Base-by-base conservation (phyloP, 2,888 invertebrate genomes). In the Branchipolynoe longqiensis region DNA sequence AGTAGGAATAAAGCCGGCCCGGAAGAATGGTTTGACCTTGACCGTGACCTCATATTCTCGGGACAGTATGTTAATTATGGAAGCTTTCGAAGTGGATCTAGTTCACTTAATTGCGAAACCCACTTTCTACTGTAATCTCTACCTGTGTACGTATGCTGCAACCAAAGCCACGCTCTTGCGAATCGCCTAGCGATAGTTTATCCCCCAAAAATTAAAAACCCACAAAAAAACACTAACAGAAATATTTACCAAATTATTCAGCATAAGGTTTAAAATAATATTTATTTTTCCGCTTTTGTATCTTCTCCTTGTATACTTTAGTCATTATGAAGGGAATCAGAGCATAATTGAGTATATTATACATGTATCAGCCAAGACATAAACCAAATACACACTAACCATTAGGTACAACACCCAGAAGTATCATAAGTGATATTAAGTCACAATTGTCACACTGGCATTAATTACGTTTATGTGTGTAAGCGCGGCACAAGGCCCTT, bases 81-180 rank as follows among this genome's bases (percentile, higher is more conserved):
- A n/a, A n/a, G n/a, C n/a, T n/a, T n/a, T n/a, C n/a, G n/a, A n/a
- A n/a, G n/a, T n/a, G n/a, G n/a, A n/a, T n/a, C n/a, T n/a, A n/a
- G n/a, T n/a, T n/a, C n/a, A n/a, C n/a, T n/a, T n/a, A n/a, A n/a
- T n/a, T n/a, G n/a, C n/a, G n/a, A n/a, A n/a, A n/a, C n/a, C n/a
- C n/a, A n/a, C n/a, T n/a, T n/a, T n/a, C n/a, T n/a, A n/a, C n/a
- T n/a, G n/a, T n/a, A n/a, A n/a, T n/a, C n/a, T n/a, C n/a, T n/a
- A n/a, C n/a, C n/a, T n/a, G n/a, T n/a, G n/a, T n/a, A n/a, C n/a
- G n/a, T n/a, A n/a, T n/a, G n/a, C n/a, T n/a, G n/a, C n/a, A 36
- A 69, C 69, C 69, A 69, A 69, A 69, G 69, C 69, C 69, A 62
- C 62, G 33, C 69, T 69, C 69, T 69, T 38, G 69, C 69, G 38